Evolutionary conservation across 1,140 invertebrate species (phyloP), one percentile per base, ranked within the genome.

Genomic region (Stegodyphus dumicola): DNA sequence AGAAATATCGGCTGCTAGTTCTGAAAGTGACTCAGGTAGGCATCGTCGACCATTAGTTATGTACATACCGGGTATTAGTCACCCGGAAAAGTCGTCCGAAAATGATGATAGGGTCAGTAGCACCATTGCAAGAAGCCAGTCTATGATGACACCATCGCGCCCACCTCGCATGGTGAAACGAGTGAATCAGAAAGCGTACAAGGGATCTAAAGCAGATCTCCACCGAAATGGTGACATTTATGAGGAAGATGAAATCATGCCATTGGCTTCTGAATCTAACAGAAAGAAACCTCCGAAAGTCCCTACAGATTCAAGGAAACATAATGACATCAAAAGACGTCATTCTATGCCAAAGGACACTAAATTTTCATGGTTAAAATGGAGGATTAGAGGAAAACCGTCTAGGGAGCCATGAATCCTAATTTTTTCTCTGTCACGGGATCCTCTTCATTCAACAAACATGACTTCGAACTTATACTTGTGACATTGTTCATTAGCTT

Each of bases 351-450:
- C 87, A 7, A 87, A 87, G 64, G 85, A 86, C 66, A 86, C 83
- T n/a, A 87, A 87, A 52, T 87, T 87, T 78, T 76, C 77, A 6
- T 87, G 87, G 87, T 52, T 87, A 7, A 87, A 87, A 73, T 87
- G 87, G 87, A 81, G 64, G 66, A 74, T 87, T 17, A 87, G 76
- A 75, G 87, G 73, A 67, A 87, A 87, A 73, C 87, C 87, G n/a
- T 87, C 87, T 7, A 52, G 87, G 49, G 87, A 87, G 67, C 86
- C 86, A n/a, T 87, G 54, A 87, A 3, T 33, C 33, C 7, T 18
- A 75, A 74, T 67, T 60, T 9, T 60, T 33, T 33, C 33, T 33
- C 33, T 33, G 3, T 33, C 33, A 33, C 33, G 33, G 33, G 33
- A 33, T 33, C 33, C 33, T 33, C 33, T 3, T 33, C 33, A 3